A percentile compares a stretch with the other conserved stretches of the same genome.
Evolutionary conservation across 35 echinoderm and acorn worm species (phyloP).

Genomic region (Heliocidaris tuberculata): DNA sequence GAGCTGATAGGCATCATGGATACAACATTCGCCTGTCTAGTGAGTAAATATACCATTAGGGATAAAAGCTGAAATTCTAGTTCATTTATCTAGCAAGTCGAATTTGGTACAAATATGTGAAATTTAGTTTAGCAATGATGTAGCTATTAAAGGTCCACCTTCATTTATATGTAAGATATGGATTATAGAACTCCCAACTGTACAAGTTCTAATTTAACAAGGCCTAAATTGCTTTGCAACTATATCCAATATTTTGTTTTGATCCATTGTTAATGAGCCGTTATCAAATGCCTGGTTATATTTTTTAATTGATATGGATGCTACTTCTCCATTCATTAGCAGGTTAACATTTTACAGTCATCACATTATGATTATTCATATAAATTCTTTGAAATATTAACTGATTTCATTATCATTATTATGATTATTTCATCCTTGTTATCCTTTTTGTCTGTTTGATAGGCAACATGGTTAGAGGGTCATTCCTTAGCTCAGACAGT

Average conservation of each 20-base stretch:
- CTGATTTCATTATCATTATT: not conserved
- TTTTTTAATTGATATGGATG: no score
- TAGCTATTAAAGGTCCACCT: not conserved
- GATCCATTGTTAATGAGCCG: no score
- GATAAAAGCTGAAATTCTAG: not conserved
- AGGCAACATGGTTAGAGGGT: conserved; percentile 97
- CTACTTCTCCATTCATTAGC: no score
- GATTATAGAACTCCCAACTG: no score
- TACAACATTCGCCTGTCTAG: conserved; percentile 87
- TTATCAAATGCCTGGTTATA: no score
- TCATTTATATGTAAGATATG: no score
- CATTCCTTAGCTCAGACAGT: conserved; percentile 96
- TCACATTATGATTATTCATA: no score
- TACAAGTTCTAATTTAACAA: no score
- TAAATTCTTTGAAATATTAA: no score
- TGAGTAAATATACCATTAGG: conserved; percentile 52
- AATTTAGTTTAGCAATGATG: not conserved
- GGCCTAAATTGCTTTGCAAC: no score
- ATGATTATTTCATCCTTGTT: not conserved
- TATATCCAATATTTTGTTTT: no score
- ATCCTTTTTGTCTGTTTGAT: not conserved
- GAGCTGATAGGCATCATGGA: conserved; percentile 93
- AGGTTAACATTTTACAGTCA: no score
- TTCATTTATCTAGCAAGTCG: not conserved
- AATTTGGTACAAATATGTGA: not conserved